Conservation (phyloP, 2,797 vertebrate genomes). For the Onychomys arenicola region DNA sequence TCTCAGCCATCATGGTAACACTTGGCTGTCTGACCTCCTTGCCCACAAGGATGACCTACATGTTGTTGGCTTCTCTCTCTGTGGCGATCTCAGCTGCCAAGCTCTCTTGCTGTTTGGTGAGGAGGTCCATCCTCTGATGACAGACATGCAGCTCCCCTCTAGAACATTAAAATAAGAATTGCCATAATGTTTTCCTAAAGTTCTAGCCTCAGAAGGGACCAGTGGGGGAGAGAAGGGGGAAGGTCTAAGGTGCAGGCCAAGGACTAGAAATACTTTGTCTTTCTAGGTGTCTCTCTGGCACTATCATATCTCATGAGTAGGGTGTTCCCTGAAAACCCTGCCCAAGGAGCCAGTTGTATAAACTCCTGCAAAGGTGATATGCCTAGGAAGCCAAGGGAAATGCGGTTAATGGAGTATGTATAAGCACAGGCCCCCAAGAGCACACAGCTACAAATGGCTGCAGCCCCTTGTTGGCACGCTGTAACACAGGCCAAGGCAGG, state of each 20-base stretch:
- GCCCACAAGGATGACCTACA: conserved; percentile 84
- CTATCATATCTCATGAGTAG: rapidly evolving
- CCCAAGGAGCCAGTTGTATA: background rate
- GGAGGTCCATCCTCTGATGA: conserved; percentile 83
- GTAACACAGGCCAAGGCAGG: no score
- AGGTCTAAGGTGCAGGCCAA: background rate
- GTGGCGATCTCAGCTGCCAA: conserved; percentile 86
- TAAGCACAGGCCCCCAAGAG: no score
- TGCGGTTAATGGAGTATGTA: rapidly evolving
- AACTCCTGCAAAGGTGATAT: background rate
- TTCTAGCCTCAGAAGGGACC: no score
- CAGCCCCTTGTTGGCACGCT: rapidly evolving
- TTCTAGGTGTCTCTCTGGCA: background rate
- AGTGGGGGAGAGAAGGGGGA: background rate
- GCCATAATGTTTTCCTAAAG: rapidly evolving
- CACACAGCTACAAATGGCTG: background rate
- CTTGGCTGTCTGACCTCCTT: background rate
- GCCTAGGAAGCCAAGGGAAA: background rate
- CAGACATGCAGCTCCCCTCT: conserved; percentile 89
- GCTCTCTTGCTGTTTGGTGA: conserved; percentile 87
- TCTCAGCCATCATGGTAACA: no score
- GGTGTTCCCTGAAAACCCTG: background rate
- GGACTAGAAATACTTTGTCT: rapidly evolving
- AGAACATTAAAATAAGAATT: background rate
- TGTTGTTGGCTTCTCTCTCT: conserved; percentile 87